Base-by-base conservation (phyloP, 2,888 invertebrate species). In the Strigamia crassipes region DNA sequence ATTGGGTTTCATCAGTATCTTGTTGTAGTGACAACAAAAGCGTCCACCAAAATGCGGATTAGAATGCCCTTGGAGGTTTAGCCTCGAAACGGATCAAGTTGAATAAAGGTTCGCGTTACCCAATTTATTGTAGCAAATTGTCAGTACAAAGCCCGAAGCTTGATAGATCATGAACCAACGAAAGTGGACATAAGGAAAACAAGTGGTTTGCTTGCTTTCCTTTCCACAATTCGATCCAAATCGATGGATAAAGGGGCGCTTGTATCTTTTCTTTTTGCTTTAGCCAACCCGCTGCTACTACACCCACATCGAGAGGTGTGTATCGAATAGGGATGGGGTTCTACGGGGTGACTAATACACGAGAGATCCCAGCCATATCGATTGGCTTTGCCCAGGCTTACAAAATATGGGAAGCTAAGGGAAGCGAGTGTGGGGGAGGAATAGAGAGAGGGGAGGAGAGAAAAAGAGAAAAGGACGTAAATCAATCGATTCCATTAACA, bases 401-500 rank as follows among this genome's bases (percentile, higher is more conserved):
- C 73, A 73, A 73, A 73, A 73, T 73, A 73, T 73, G 73, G 73
- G 73, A 73, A 73, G 73, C 73, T 73, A 73, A 73, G 73, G 73
- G 73, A 56, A 73, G 73, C 73, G 73, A 80, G 51, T 80, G 46
- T 80, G 80, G 80, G 51, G 41, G 46, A 51, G 80, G 46, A 78
- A 42, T 15, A 78, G 78, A 0, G 38, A 42, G 80, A 31, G 80
- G 51, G 80, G 46, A 80, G 41, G n/a, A n/a, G 46, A 10, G 46
- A 46, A 23, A 79, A 42, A 18, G 79, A 42, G 79, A 79, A 73
- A 73, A 73, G 31, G 73, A 80, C 80, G 80, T 80, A 80, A 80
- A 80, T 80, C 80, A 80, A 80, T 80, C 80, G 80, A 80, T 80
- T 80, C 46, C 46, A 80, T 80, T 80, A 80, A 80, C 80, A 51